phyloP scores from a whole-genome alignment of 2,113 vertebrate species.

The Ophiodon elongatus region DNA sequence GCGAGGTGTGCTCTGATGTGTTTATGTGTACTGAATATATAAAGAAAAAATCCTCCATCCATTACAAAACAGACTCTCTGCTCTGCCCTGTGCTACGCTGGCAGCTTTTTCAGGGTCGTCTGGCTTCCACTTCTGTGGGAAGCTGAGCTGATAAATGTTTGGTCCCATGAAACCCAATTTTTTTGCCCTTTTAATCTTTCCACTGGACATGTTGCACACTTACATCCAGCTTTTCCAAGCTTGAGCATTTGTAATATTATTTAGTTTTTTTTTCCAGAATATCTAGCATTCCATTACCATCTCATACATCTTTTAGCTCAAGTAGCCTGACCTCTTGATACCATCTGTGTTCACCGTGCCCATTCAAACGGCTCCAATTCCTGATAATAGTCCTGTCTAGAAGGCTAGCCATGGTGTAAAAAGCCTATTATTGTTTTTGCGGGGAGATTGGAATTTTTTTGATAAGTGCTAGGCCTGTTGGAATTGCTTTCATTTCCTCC shows the following conservation, averaged over 20 bases:
- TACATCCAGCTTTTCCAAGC: constrained; percentile 45
- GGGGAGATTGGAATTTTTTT: constrained; percentile 83
- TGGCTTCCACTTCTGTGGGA: constrained; percentile 66
- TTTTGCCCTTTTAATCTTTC: constrained; percentile 66
- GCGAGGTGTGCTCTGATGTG: constrained; percentile 78
- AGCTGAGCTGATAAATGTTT: constrained; percentile 69
- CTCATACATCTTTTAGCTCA: constrained; percentile 56
- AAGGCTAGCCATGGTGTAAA: constrained; percentile 55
- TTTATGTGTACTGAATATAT: constrained; percentile 80
- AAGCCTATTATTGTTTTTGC: constrained; percentile 54
- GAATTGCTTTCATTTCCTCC: constrained; percentile 87
- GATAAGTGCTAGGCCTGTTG: constrained; percentile 79
- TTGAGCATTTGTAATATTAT: constrained; percentile 38
- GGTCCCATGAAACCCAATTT: constrained; percentile 58
- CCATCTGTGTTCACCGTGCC: constrained; percentile 45
- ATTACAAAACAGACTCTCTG: constrained; percentile 74
- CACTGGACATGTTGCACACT: constrained; percentile 57
- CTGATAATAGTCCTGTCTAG: constrained; percentile 71
- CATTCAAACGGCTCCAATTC: constrained; percentile 62
- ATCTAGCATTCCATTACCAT: constrained; percentile 40
- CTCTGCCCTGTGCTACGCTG: constrained; percentile 58
- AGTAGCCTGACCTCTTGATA: constrained; percentile 45
- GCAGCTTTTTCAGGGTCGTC: constrained; percentile 72
- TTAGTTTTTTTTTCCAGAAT: constrained; percentile 13
- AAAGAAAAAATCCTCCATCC: constrained; percentile 67